Base-by-base conservation (phyloP, 2,113 vertebrate species). In the Solea senegalensis region DNA sequence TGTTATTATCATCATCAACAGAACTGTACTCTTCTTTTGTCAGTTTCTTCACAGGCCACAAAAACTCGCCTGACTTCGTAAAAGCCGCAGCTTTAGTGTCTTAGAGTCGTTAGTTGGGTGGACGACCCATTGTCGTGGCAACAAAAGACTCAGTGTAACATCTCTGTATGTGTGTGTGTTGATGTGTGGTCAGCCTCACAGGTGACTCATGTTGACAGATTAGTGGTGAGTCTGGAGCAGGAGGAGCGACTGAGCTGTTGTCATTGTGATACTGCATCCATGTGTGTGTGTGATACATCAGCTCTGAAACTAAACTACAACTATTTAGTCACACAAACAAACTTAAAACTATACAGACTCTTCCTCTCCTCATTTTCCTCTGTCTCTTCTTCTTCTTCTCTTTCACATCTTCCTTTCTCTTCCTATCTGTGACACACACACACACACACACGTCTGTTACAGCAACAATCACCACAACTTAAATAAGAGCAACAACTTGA, bases 161-260 rank as follows among this genome's bases (percentile, higher is more conserved):
- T 46, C 9, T 66, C 75, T 68, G 72, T 28, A 57, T 46, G 81
- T 85, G 70, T 87, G 82, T 84, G 85, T 82, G 85, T 9, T 45
- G 46, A 7, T 27, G 58, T 6, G 81, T n/a, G 82, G 54, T 39
- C 48, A 39, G 28, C 26, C 40, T 12, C 10, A 34, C 3, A 15
- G 27, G 45, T 59, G 69, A 82, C 59, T 74, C 82, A 68, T 41
- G 57, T 6, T 16, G 13, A 11, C 13, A n/a, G 82, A 84, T 87
- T 82, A 82, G 81, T 14, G 81, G 72, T 8, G 21, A 68, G 75
- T 61, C 81, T 76, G 73, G 46, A 74, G 72, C 65, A 28, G 74
- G 69, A 77, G 68, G 62, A 10, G 69, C 40, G 8, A 46, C 34
- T 45, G 68, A 73, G 59, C 63, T 15, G 0, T 1, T 54, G 78